A percentile compares a stretch with the other conserved stretches of the same genome.
These are phyloP conservation scores for Girardinus metallicus DNA, from an alignment of 2,797 vertebrate species.

Conservation along the genomic window DNA sequence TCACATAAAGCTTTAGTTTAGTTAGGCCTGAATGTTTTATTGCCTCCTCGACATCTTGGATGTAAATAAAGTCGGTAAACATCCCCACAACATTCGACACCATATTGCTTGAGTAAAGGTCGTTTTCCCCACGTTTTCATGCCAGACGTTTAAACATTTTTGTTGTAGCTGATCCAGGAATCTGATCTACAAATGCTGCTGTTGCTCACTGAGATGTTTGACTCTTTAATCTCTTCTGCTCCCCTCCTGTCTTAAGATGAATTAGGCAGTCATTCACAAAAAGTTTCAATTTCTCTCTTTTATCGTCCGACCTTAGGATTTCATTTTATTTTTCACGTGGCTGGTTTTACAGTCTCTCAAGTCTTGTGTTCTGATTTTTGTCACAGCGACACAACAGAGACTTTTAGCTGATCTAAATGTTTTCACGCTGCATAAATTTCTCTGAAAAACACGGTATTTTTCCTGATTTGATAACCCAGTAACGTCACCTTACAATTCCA, in stretches of 20 bases:
- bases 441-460: not conserved
- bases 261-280: not conserved
- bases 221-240: not conserved
- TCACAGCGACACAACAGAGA: not conserved
- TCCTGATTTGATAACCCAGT: conserved; percentile 12
- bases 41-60: conserved; percentile 32
- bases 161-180: conserved; percentile 5
- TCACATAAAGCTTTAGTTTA: conserved; percentile 37
- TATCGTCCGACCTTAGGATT: not conserved
- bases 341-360: not conserved
- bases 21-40: conserved; percentile 41
- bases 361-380: not conserved
- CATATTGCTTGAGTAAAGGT: conserved; percentile 15
- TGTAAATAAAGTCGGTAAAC: conserved; percentile 37
- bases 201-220: not conserved
- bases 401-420: conserved; percentile 14
- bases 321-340: not conserved
- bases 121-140: conserved; percentile 16
- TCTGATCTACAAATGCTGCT: not conserved
- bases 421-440: not conserved
- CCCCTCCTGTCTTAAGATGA: not conserved
- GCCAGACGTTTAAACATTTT: conserved; percentile 1
- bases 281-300: not conserved
- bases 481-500: conserved; percentile 14
- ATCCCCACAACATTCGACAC: conserved; percentile 14